Percentiles rank a stretch among this genome's conserved stretches.
Conservation (phyloP, 2,113 vertebrate genomes). For the Oostethus manadensis region DNA sequence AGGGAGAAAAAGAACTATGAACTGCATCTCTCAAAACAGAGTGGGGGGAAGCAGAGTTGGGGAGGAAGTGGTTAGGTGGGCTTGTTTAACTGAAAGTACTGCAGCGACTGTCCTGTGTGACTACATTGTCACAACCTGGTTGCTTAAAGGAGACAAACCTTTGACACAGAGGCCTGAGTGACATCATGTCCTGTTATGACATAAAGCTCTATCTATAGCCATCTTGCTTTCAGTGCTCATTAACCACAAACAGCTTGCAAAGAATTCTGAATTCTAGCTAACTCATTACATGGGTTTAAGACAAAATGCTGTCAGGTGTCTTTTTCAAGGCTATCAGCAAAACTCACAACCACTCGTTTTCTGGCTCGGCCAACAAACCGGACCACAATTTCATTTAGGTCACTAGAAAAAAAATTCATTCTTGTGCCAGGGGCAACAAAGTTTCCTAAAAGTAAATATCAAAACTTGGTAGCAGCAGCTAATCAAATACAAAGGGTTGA, state of each 20-base stretch:
- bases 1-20: not conserved
- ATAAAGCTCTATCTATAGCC: constrained; percentile 32
- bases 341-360: constrained; percentile 1
- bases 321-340: not conserved
- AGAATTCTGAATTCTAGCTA: constrained; percentile 30
- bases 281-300: constrained; percentile 7
- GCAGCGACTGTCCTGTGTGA: not conserved
- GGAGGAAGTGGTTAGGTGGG: constrained; percentile 2
- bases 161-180: constrained; percentile 15
- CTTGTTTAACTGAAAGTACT: not conserved
- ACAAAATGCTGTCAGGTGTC: not conserved
- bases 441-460: no score
- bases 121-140: constrained; percentile 12
- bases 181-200: constrained; percentile 66
- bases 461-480: no score
- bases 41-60: not conserved
- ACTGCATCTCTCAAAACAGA: not conserved
- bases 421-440: no score
- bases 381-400: no score
- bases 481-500: no score
- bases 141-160: constrained; percentile 25
- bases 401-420: no score
- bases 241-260: constrained; percentile 39
- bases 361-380: not conserved
- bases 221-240: constrained; percentile 13